These are phyloP conservation scores for Caenorhabditis auriculariae DNA, from an alignment of 2,888 invertebrate species.

Conservation along the genomic window DNA sequence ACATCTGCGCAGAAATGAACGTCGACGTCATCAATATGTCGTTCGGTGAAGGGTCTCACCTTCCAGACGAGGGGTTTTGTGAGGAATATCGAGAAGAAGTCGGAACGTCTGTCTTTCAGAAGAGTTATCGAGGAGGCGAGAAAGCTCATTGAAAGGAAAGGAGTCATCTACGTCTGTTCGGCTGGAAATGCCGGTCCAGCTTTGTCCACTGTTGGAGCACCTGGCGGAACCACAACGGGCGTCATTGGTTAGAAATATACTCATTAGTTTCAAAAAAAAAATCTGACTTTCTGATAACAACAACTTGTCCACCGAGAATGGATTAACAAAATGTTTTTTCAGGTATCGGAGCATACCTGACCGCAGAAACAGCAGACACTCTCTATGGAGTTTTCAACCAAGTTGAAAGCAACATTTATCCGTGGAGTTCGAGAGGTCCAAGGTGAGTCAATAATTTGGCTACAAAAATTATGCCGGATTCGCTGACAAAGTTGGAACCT, in stretches of 20 bases:
- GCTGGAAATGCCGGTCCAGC: slow-evolving; percentile 94
- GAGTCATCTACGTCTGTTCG: slow-evolving; percentile 87
- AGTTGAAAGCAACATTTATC: slow-evolving; percentile 80
- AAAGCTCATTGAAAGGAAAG: slow-evolving; percentile 79
- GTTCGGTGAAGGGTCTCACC: slow-evolving; percentile 91
- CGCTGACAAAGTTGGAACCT: background rate
- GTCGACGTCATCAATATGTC: slow-evolving; percentile 94
- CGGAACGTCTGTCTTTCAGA: no score
- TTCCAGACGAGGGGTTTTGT: slow-evolving; percentile 84
- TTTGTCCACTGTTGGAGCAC: slow-evolving; percentile 82
- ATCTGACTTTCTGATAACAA: background rate
- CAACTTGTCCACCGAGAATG: background rate
- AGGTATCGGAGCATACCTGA: slow-evolving; percentile 93
- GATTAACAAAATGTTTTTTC: slow-evolving; percentile 31
- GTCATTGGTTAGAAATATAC: slow-evolving; percentile 31
- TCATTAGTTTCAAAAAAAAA: background rate
- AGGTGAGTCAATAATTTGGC: slow-evolving; percentile 9
- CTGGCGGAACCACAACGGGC: slow-evolving; percentile 64
- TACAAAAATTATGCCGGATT: slow-evolving; percentile 1
- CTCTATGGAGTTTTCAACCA: slow-evolving; percentile 67
- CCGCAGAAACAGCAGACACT: slow-evolving; percentile 94
- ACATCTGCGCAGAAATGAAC: slow-evolving; percentile 66
- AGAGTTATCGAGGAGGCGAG: slow-evolving; percentile 75
- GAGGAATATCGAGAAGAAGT: slow-evolving; percentile 64
- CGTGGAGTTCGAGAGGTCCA: slow-evolving; percentile 71